These are phyloP conservation scores for Pristionchus arcanus DNA, from an alignment of 2,888 invertebrate genomes.

Conservation along the genomic window DNA sequence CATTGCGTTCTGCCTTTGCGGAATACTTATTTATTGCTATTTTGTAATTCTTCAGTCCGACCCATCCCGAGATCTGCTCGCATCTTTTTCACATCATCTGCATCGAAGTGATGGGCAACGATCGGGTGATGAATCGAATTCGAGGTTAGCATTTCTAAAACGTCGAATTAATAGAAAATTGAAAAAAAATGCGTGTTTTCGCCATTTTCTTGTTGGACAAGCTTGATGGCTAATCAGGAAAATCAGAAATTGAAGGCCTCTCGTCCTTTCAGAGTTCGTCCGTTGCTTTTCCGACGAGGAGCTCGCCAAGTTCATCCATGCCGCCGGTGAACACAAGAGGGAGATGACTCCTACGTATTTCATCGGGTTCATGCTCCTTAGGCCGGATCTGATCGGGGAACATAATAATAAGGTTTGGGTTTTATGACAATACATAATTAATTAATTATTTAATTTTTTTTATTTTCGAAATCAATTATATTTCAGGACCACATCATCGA, in stretches of 20 bases:
- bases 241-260: too few relatives aligned
- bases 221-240: too few relatives aligned
- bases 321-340: neutral
- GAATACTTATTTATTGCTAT: neutral
- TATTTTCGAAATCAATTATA: neutral
- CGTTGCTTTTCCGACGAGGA: slow-evolving; percentile 22
- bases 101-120: slow-evolving; percentile 26
- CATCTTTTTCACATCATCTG: slow-evolving; percentile 29
- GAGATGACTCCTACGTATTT: slow-evolving; percentile 21
- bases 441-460: neutral
- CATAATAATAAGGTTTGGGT: neutral
- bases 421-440: too few relatives aligned
- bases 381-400: slow-evolving; percentile 16
- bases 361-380: neutral
- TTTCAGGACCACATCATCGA: slow-evolving; percentile 20
- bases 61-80: neutral
- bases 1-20: neutral
- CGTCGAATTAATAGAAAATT: too few relatives aligned
- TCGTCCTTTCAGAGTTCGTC: slow-evolving; percentile 15
- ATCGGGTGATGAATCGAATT: neutral
- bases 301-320: neutral
- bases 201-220: too few relatives aligned
- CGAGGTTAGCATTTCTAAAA: too few relatives aligned
- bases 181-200: too few relatives aligned
- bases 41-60: neutral